phyloP scores from a whole-genome alignment of 92 coral and sea anemone species.

The Blastomussa wellsi region DNA sequence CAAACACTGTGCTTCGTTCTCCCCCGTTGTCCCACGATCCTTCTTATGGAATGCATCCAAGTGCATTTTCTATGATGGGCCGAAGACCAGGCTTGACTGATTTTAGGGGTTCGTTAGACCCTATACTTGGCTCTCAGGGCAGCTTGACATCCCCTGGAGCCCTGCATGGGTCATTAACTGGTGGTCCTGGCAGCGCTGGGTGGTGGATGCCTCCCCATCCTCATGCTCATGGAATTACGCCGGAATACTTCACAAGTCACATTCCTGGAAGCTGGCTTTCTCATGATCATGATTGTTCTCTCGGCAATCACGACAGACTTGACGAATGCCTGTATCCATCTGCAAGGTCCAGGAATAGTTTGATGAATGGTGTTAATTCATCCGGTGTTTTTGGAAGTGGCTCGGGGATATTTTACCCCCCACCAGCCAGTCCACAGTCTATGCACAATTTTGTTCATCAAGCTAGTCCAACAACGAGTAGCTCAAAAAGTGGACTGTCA shows the following conservation, averaged over 20 bases:
- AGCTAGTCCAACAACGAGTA: slow-evolving; percentile 55
- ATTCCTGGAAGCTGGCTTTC: slow-evolving; percentile 83
- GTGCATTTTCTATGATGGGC: slow-evolving; percentile 96
- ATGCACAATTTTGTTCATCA: slow-evolving; percentile 80
- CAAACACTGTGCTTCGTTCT: slow-evolving; percentile 88
- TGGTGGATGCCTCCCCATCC: slow-evolving; percentile 98
- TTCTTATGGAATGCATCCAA: slow-evolving; percentile 87
- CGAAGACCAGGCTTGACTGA: slow-evolving; percentile 88
- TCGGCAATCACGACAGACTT: slow-evolving; percentile 63
- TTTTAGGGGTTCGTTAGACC: slow-evolving; percentile 72
- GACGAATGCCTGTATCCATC: slow-evolving; percentile 73
- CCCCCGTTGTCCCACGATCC: slow-evolving; percentile 98
- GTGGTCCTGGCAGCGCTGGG: slow-evolving; percentile 76
- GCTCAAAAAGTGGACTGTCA: slow-evolving; percentile 31
- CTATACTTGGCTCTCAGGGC: slow-evolving; percentile 78
- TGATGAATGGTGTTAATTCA: slow-evolving; percentile 69
- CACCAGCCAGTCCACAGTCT: slow-evolving; percentile 75
- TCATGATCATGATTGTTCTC: slow-evolving; percentile 92
- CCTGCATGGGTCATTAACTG: slow-evolving; percentile 80
- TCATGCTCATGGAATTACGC: slow-evolving; percentile 74
- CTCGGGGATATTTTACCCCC: slow-evolving; percentile 87
- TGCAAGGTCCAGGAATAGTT: slow-evolving; percentile 54
- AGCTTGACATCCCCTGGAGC: slow-evolving; percentile 80
- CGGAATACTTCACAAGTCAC: slow-evolving; percentile 86
- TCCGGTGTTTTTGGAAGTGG: slow-evolving; percentile 75